Base-by-base conservation (phyloP, 2,888 invertebrate species). In the Corythucha ciliata region DNA sequence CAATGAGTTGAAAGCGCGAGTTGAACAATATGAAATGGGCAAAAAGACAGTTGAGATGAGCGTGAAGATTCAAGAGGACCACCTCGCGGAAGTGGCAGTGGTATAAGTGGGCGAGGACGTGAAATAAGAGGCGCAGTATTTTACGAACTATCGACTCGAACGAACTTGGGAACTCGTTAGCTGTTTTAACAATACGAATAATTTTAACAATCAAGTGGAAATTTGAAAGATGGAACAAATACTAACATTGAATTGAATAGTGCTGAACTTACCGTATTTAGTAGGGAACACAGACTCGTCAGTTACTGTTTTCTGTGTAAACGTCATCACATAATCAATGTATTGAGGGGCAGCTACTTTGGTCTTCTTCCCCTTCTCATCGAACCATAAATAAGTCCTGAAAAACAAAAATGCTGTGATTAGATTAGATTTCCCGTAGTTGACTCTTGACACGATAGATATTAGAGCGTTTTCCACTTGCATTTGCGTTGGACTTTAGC, bases 251-350 rank as follows among this genome's bases (percentile, higher is more conserved):
- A n/a, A n/a, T n/a, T n/a, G n/a, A n/a, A n/a, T n/a, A n/a, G n/a
- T n/a, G n/a, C n/a, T n/a, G n/a, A n/a, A 66, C 79, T 79, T 72
- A 88, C 94, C 94, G 73, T 92, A 94, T 80, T 96, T 96, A 68
- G 96, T 96, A 71, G 96, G 96, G 77, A 96, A 97, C 69, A 93
- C 81, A 67, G 81, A 80, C 77, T 96, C 96, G 72, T 96, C 94
- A 72, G 87, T 88, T 74, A 96, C 85, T 63, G 90, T 92, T 75
- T 91, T 91, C 74, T 96, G 93, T 64, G 90, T 91, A 76, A 86
- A 92, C 59, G 94, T 92, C 91, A 96, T 96, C 68, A 94, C 94
- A 75, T 92, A 93, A 76, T 97, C 96, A 72, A 96, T 88, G 74
- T 96, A 97, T 74, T 96, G 94, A 64, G 94, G 93, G 64, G 96